Conservation (phyloP, 2,888 invertebrate genomes). For the Craniophora ligustri region DNA sequence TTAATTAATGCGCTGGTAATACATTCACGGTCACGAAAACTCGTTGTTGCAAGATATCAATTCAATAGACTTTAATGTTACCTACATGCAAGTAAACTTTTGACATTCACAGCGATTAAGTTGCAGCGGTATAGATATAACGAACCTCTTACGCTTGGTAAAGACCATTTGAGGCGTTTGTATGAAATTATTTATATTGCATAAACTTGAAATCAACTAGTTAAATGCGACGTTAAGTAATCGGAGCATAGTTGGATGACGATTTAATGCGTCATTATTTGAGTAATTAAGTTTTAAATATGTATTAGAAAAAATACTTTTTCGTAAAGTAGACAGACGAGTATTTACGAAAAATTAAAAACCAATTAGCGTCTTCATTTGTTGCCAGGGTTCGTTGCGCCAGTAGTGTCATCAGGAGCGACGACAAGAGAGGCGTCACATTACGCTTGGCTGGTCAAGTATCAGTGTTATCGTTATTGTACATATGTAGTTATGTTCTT, state of each 20-base stretch:
- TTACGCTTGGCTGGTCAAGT: slow-evolving; percentile 45
- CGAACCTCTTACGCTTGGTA: slow-evolving; percentile 35
- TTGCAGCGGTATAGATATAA: slow-evolving; percentile 21
- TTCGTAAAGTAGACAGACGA: background rate
- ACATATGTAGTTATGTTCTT: slow-evolving; percentile 21
- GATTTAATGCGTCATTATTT: background rate
- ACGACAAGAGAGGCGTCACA: slow-evolving; percentile 51
- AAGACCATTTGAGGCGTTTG: slow-evolving; percentile 29
- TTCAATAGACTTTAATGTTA: slow-evolving; percentile 40
- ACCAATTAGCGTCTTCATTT: slow-evolving; percentile 16
- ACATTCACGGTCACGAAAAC: slow-evolving; percentile 45
- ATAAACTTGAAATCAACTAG: slow-evolving; percentile 15
- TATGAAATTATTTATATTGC: slow-evolving; percentile 22
- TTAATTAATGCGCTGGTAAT: slow-evolving; percentile 19
- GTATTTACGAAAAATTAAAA: slow-evolving; percentile 6
- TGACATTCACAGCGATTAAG: slow-evolving; percentile 46
- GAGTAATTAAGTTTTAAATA: background rate
- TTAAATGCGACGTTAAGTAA: background rate
- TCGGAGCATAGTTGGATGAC: background rate
- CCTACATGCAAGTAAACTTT: slow-evolving; percentile 35
- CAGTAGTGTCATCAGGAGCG: slow-evolving; percentile 44
- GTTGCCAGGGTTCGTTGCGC: slow-evolving; percentile 32
- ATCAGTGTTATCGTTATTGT: slow-evolving; percentile 39
- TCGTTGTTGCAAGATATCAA: slow-evolving; percentile 41
- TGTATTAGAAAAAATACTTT: background rate